phyloP scores from a whole-genome alignment of 2,888 invertebrate genomes.

The Meloe dianella region DNA sequence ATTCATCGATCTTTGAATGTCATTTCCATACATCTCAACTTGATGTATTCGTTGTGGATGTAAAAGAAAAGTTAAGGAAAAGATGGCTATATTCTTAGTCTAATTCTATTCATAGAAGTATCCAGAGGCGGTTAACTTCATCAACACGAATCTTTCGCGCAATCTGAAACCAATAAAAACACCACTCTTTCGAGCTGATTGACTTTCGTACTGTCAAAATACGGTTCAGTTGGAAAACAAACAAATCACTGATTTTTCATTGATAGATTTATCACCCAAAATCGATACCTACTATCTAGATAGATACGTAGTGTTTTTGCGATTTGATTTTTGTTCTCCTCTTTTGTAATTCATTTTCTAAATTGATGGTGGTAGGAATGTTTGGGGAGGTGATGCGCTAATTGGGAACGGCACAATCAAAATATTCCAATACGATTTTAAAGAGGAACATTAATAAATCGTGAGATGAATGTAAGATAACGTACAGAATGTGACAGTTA shows the following conservation, averaged over 20 bases:
- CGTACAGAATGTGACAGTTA: slow-evolving; percentile 43
- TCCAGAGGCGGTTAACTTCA: slow-evolving; percentile 8
- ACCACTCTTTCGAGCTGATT: not conserved
- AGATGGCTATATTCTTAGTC: slow-evolving; percentile 9
- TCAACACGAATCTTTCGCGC: not conserved
- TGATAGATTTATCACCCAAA: not conserved
- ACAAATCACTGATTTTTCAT: not conserved
- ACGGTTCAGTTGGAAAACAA: not conserved
- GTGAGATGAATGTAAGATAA: slow-evolving; percentile 41
- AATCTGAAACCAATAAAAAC: slow-evolving; percentile 15
- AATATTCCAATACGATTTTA: slow-evolving; percentile 34
- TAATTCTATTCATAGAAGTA: slow-evolving; percentile 20
- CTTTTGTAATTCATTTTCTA: not conserved
- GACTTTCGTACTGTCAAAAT: not conserved
- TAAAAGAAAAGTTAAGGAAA: not conserved
- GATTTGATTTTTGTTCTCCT: not conserved
- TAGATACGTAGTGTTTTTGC: too few relatives aligned
- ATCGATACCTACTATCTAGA: too few relatives aligned
- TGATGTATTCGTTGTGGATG: not conserved
- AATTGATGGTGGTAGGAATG: not conserved
- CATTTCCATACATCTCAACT: slow-evolving; percentile 4
- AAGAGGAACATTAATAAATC: slow-evolving; percentile 41
- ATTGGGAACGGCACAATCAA: slow-evolving; percentile 23
- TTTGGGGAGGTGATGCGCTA: slow-evolving; percentile 1
- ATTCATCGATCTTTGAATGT: slow-evolving; percentile 6